Base-by-base conservation (phyloP, 2,797 vertebrate species). In the Takifugu ocellatus region DNA sequence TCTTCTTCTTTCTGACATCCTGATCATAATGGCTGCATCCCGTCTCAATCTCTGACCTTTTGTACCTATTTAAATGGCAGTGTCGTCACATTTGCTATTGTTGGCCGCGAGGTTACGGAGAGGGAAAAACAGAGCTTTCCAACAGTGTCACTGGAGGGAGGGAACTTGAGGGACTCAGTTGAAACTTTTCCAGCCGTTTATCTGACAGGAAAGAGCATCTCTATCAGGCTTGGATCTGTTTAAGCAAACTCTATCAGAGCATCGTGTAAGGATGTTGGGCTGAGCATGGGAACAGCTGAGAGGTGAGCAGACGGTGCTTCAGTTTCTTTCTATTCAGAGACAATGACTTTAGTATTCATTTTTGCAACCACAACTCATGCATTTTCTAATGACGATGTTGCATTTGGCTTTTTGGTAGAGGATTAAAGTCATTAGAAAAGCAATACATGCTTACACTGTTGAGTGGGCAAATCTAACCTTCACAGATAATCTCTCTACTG, bases 221-320 rank as follows among this genome's bases (percentile, higher is more conserved):
- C 29, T 56, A 43, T 43, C 14, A 47, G 26, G 53, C 74, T 67
- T 62, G 54, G 59, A 48, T 61, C 50, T 48, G 25, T 55, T 72
- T 61, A 25, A 48, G 44, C 54, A 58, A 63, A 54, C 46, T 27
- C 10, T 64, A 75, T 66, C 59, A 60, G 55, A 63, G 58, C 43
- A 49, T 64, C 81, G 44, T 63, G 63, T 75, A 83, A 84, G 77
- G 81, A 84, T 84, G 81, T 68, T 66, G 58, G 60, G 79, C 60
- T 81, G 43, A 88, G 63, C 74, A 92, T 92, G 91, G 92, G 92
- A 87, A 81, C 87, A 59, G 80, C 85, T 71, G 84, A 80, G 81
- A 92, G 92, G 92, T 93, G 88, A 92, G 91, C 71, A 7, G 25
- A 45, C 54, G 54, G 15, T 5, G n/a, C 9, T 45, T 17, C 14